Percentiles rank a stretch among this genome's conserved stretches.
Evolutionary conservation across 2,888 invertebrate species (phyloP).

Genomic region (Drosophila imparisetae): DNA sequence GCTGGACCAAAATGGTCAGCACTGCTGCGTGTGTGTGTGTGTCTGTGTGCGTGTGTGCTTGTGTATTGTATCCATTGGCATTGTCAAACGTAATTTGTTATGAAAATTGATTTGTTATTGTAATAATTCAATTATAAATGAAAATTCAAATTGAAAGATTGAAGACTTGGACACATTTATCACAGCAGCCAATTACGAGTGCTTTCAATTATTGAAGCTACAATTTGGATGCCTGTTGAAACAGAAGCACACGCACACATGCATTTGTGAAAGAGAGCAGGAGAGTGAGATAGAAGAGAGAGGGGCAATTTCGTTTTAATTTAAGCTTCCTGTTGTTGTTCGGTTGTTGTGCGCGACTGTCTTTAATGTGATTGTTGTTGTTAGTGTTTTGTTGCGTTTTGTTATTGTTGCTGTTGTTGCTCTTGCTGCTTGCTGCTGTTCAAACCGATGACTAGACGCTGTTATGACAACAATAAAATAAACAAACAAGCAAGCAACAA

Average conservation of each 20-base stretch:
- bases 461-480: conserved; percentile 71
- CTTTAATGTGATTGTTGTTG: conserved; percentile 43
- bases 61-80: conserved; percentile 7
- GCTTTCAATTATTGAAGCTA: conserved; percentile 27
- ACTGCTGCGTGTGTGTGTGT: not conserved
- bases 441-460: conserved; percentile 66
- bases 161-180: conserved; percentile 11
- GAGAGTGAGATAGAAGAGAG: not conserved
- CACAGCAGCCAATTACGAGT: conserved; percentile 1
- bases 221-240: not conserved
- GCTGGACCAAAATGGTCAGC: not conserved
- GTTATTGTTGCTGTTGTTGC: conserved; percentile 9
- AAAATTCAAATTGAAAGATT: conserved; percentile 29
- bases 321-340: conserved; percentile 67
- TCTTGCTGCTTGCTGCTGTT: conserved; percentile 33
- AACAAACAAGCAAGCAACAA: conserved; percentile 54
- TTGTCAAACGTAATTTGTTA: conserved; percentile 36
- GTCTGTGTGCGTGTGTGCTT: not conserved
- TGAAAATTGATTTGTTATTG: conserved; percentile 55
- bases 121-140: conserved; percentile 37
- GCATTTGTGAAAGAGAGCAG: not conserved
- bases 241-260: not conserved
- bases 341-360: conserved; percentile 33
- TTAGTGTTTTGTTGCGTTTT: conserved; percentile 32
- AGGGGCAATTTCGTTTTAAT: conserved; percentile 61